These are phyloP conservation scores for Quadroppia sp. DNA, from an alignment of 2,888 invertebrate genomes.

Conservation along the genomic window DNA sequence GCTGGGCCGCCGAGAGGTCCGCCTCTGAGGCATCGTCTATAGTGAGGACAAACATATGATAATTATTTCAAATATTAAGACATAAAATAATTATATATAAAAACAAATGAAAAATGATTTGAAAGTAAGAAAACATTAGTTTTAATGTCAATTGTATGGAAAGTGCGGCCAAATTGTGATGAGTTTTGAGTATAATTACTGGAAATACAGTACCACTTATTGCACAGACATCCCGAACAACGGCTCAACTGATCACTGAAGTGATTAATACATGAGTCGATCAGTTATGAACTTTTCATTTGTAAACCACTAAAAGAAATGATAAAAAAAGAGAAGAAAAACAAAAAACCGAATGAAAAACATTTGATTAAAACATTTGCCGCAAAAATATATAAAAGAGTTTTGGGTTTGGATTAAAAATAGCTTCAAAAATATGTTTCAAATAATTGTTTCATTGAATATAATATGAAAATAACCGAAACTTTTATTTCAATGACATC, in stretches of 20 bases:
- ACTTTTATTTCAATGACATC: background rate
- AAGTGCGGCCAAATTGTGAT: constrained; percentile 6
- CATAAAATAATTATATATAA: background rate
- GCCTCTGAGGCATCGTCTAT: constrained; percentile 39
- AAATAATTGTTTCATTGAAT: background rate
- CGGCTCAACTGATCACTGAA: constrained; percentile 8
- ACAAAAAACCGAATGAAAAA: background rate
- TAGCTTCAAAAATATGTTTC: background rate
- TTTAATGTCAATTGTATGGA: background rate
- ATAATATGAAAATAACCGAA: background rate
- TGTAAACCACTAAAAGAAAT: constrained; percentile 1
- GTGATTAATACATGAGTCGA: constrained; percentile 8
- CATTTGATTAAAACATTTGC: constrained; percentile 1
- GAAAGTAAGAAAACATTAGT: background rate
- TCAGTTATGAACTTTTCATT: background rate
- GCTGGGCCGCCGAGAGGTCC: constrained; percentile 54
- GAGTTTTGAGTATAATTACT: constrained; percentile 10
- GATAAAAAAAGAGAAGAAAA: background rate
- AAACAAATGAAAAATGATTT: background rate
- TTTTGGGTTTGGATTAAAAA: background rate
- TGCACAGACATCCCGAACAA: background rate
- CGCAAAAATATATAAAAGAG: background rate
- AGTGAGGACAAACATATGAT: background rate
- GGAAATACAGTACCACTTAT: constrained; percentile 13
- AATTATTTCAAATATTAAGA: background rate